phyloP scores from a whole-genome alignment of 2,797 vertebrate species.

The Urocyon cinereoargenteus region DNA sequence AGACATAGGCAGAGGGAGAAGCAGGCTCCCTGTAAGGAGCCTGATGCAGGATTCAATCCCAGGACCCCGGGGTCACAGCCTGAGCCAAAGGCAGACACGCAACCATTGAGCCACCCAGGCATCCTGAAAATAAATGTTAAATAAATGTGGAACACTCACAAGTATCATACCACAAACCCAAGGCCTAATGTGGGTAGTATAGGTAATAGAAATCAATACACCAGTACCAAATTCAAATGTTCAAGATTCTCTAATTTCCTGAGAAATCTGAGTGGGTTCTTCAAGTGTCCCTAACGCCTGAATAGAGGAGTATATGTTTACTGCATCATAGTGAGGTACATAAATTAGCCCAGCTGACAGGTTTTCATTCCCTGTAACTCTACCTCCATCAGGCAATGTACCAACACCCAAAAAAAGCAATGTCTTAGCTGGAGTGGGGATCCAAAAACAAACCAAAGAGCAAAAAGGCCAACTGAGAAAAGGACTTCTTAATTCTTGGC shows the following conservation, averaged over 20 bases:
- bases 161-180: not conserved
- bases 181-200: not conserved
- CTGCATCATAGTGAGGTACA: not conserved
- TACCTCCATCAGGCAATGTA: not conserved
- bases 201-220: not conserved
- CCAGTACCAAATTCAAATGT: not conserved
- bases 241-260: not conserved
- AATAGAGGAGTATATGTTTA: not conserved
- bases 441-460: not conserved
- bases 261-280: not conserved
- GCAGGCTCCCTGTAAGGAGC: no score
- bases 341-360: not conserved
- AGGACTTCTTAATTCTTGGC: not conserved
- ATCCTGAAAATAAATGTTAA: not conserved
- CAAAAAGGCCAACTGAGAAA: not conserved
- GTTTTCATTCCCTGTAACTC: no score
- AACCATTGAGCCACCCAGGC: no score
- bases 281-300: not conserved
- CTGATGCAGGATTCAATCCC: no score
- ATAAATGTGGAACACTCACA: not conserved
- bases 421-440: not conserved
- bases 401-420: not conserved
- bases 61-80: no score
- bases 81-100: no score
- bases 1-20: no score